phyloP scores from a whole-genome alignment of 2,888 invertebrate species.

The Rhagium mordax region DNA sequence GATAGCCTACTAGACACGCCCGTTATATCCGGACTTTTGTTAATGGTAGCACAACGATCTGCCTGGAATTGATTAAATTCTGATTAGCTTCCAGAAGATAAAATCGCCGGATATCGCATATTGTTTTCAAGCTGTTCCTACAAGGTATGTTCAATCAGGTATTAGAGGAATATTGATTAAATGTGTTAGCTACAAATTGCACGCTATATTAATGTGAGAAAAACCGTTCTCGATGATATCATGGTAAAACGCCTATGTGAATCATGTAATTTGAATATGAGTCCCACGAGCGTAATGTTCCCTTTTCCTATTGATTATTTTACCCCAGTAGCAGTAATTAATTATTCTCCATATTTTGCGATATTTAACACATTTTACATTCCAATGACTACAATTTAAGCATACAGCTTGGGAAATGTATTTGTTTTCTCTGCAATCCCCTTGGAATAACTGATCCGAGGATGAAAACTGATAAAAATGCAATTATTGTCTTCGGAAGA shows the following conservation, averaged over 20 bases:
- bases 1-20: neutral
- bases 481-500: too few relatives aligned
- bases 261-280: slow-evolving; percentile 8
- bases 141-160: neutral
- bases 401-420: neutral
- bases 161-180: slow-evolving; percentile 1
- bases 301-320: neutral
- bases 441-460: too few relatives aligned
- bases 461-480: neutral
- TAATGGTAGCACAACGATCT: neutral
- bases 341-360: neutral
- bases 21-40: neutral
- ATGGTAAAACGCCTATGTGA: slow-evolving; percentile 1
- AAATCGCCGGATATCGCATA: neutral
- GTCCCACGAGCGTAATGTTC: neutral
- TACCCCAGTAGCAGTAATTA: neutral
- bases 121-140: neutral
- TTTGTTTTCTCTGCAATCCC: too few relatives aligned
- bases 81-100: neutral
- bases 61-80: neutral
- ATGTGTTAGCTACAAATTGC: slow-evolving; percentile 11
- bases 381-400: neutral
- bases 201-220: slow-evolving; percentile 6
- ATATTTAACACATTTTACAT: neutral
- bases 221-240: slow-evolving; percentile 12